Conservation (phyloP, 37 sponge, comb jelly and placozoan species). For the Cladorhizidae sp. region DNA sequence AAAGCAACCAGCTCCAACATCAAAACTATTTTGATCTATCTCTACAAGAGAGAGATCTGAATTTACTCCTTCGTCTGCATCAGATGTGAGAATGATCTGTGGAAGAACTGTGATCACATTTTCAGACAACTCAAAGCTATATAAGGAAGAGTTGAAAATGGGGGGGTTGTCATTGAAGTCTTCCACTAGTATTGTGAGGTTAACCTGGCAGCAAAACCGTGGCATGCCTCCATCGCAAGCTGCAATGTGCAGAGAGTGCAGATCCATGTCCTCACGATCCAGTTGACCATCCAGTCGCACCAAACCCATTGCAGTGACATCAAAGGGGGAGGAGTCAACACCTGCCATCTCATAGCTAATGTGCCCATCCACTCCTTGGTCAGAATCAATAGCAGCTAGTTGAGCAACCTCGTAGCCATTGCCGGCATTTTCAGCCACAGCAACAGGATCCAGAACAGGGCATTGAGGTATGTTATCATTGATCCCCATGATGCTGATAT, state of each 20-base stretch:
- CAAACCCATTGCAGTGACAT: not conserved
- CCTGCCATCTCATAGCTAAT: conserved; percentile 15
- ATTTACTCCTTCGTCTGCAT: conserved; percentile 61
- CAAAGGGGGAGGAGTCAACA: conserved; percentile 30
- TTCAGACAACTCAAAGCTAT: conserved; percentile 30
- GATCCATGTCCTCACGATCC: conserved; percentile 17
- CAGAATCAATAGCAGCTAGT: conserved; percentile 49
- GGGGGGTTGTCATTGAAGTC: conserved; percentile 66
- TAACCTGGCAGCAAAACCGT: conserved; percentile 42
- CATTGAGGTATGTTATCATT: conserved; percentile 77
- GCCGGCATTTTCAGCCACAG: conserved; percentile 33
- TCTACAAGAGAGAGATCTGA: conserved; percentile 20
- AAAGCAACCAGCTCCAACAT: conserved; percentile 32
- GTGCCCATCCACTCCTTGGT: conserved; percentile 52
- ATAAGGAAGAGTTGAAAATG: conserved; percentile 16
- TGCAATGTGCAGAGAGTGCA: conserved; percentile 26
- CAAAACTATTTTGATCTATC: conserved; percentile 8
- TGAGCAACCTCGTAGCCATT: conserved; percentile 1
- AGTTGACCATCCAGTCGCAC: conserved; percentile 12
- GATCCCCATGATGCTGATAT: conserved; percentile 53
- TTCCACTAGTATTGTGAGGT: conserved; percentile 20
- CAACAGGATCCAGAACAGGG: not conserved
- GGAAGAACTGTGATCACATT: conserved; percentile 12
- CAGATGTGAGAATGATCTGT: conserved; percentile 36
- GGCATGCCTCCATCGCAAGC: conserved; percentile 52